Evolutionary conservation across 2,797 vertebrate genomes (phyloP).

Genomic region (Tenualosa thibaudeaui): DNA sequence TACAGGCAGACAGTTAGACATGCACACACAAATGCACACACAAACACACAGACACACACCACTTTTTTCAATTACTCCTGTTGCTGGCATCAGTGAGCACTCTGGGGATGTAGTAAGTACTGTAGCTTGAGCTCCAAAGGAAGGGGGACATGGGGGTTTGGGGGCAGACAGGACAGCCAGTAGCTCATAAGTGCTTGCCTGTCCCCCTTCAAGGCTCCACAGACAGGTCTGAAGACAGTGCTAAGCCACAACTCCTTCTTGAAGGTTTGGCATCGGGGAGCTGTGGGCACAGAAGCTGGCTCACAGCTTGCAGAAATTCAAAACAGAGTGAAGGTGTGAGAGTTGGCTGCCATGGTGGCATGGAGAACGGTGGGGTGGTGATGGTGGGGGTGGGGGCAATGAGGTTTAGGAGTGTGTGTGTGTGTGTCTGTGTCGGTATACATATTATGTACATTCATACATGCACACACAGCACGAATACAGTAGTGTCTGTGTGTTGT

Average conservation of each 20-base stretch:
- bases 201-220: not conserved
- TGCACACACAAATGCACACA: too few species aligned
- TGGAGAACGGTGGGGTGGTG: slow-evolving; percentile 27
- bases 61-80: not conserved
- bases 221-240: not conserved
- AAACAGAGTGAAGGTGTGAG: slow-evolving; percentile 45
- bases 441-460: too few species aligned
- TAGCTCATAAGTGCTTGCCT: not conserved
- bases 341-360: slow-evolving; percentile 43
- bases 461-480: too few species aligned
- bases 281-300: slow-evolving; percentile 35
- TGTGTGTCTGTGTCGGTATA: not conserved
- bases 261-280: slow-evolving; percentile 32
- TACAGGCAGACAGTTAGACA: too few species aligned
- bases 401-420: not conserved
- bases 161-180: not conserved
- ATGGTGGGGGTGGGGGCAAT: not conserved
- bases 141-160: too few species aligned
- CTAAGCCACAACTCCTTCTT: not conserved
- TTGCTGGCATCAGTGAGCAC: not conserved
- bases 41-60: not conserved
- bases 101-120: not conserved
- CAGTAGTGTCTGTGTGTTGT: too few species aligned
- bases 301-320: slow-evolving; percentile 40
- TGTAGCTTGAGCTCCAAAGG: not conserved